Evolutionary conservation across 2,888 invertebrate genomes (phyloP).

Genomic region (Pachydiplax longipennis): DNA sequence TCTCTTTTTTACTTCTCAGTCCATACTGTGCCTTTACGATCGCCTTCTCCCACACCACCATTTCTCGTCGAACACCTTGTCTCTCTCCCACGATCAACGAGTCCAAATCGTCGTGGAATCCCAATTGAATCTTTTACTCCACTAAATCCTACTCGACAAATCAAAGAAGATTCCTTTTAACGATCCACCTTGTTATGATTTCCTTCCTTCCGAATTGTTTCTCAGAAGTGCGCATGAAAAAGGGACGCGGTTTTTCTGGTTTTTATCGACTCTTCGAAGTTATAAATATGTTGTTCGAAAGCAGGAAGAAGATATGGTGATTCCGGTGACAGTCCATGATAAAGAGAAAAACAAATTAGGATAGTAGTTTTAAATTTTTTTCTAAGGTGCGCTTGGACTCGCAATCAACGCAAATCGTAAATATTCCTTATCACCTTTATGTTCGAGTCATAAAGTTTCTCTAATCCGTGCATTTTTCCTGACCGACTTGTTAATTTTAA

Average conservation of each 20-base stretch:
- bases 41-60: background rate
- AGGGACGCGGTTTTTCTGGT: background rate
- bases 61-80: background rate
- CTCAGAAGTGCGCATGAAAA: background rate
- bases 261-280: too few species aligned
- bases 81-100: background rate
- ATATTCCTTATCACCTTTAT: too few species aligned
- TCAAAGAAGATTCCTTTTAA: background rate
- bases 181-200: background rate
- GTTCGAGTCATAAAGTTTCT: too few species aligned
- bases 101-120: background rate
- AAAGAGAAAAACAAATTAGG: too few species aligned
- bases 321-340: too few species aligned
- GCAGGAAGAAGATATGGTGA: background rate
- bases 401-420: too few species aligned
- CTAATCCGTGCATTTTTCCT: too few species aligned
- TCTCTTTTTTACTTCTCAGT: background rate
- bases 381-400: too few species aligned
- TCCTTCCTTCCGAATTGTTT: background rate
- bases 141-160: background rate
- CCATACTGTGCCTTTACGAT: background rate
- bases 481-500: too few species aligned
- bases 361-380: too few species aligned
- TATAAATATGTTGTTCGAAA: background rate
- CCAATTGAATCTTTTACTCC: background rate